Evolutionary conservation across 1,140 invertebrate species (phyloP).

Genomic region (Caenorhabditis remanei): DNA sequence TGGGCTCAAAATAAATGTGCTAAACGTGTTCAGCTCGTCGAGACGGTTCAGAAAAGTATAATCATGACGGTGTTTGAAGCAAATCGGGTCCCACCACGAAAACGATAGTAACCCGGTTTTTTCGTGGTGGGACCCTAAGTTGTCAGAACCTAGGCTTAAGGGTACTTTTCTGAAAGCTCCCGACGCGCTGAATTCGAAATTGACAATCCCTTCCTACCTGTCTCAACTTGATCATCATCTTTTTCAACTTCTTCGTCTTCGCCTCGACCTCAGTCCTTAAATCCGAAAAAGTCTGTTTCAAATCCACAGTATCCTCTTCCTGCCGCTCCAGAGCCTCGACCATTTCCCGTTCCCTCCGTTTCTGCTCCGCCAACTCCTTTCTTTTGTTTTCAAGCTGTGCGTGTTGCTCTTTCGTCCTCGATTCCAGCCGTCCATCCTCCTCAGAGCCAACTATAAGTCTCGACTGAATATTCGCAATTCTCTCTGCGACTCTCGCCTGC

Average conservation of each 20-base stretch:
- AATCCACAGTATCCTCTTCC: constrained; percentile 88
- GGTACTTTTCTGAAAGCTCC: too few species aligned
- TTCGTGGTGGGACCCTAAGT: too few species aligned
- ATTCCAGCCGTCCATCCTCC: constrained; percentile 86
- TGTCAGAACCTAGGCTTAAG: too few species aligned
- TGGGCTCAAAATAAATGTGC: too few species aligned
- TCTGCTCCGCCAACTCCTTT: constrained; percentile 87
- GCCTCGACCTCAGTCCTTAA: constrained; percentile 92
- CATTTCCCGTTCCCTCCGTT: constrained; percentile 86
- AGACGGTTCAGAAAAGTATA: too few species aligned
- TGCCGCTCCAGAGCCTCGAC: constrained; percentile 88
- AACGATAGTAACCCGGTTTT: too few species aligned
- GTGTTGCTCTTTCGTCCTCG: constrained; percentile 91
- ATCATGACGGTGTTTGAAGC: too few species aligned
- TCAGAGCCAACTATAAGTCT: constrained; percentile 85
- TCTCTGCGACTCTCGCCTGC: constrained; percentile 72
- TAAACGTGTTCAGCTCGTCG: too few species aligned
- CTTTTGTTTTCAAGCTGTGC: constrained; percentile 86
- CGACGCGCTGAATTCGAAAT: too few species aligned
- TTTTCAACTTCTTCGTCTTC: constrained; percentile 88
- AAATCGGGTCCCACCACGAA: too few species aligned
- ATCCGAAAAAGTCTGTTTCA: constrained; percentile 87
- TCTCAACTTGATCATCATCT: constrained; percentile 83
- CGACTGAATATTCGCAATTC: constrained; percentile 85
- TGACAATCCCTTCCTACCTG: too few species aligned